A percentile compares a stretch with the other conserved stretches of the same genome.
Evolutionary conservation across 1,140 invertebrate species (phyloP).

Genomic region (Euschistus heros): DNA sequence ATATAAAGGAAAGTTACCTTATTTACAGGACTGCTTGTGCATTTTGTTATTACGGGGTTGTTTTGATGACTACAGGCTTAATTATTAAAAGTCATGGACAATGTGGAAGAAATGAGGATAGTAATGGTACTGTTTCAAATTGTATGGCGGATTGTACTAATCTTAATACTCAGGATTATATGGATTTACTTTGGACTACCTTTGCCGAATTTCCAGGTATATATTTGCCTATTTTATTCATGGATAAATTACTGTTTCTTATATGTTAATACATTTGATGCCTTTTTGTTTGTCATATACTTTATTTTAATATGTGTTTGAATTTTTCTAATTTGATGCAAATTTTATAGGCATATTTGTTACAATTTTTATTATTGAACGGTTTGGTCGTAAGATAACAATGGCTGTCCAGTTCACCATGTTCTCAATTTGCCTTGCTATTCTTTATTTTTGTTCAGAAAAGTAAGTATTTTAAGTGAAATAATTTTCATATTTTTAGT

Average conservation of each 20-base stretch:
- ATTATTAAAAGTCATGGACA: slow-evolving; percentile 51
- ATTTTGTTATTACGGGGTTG: slow-evolving; percentile 92
- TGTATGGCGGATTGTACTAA: slow-evolving; percentile 63
- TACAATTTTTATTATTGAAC: slow-evolving; percentile 84
- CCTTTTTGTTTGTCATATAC: no score
- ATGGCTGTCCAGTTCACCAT: slow-evolving; percentile 88
- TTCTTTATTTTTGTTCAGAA: slow-evolving; percentile 63
- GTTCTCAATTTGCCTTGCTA: slow-evolving; percentile 69
- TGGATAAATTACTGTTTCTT: no score
- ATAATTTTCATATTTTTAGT: no score
- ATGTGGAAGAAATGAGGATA: slow-evolving; percentile 32
- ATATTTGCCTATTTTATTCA: not conserved
- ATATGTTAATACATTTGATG: no score
- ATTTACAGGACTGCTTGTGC: slow-evolving; percentile 76
- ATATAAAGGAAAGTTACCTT: slow-evolving; percentile 17
- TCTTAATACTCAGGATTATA: slow-evolving; percentile 76
- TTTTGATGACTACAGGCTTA: slow-evolving; percentile 89
- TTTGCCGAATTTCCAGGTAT: slow-evolving; percentile 87
- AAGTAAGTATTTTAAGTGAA: slow-evolving; percentile 46
- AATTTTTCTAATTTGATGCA: no score
- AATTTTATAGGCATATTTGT: slow-evolving; percentile 69
- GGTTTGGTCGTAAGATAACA: slow-evolving; percentile 80
- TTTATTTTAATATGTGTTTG: no score
- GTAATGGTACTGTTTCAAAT: slow-evolving; percentile 29
- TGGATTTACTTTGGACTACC: slow-evolving; percentile 88